Base-by-base conservation (phyloP, 2,888 invertebrate species). In the Agonopterix heracliana region DNA sequence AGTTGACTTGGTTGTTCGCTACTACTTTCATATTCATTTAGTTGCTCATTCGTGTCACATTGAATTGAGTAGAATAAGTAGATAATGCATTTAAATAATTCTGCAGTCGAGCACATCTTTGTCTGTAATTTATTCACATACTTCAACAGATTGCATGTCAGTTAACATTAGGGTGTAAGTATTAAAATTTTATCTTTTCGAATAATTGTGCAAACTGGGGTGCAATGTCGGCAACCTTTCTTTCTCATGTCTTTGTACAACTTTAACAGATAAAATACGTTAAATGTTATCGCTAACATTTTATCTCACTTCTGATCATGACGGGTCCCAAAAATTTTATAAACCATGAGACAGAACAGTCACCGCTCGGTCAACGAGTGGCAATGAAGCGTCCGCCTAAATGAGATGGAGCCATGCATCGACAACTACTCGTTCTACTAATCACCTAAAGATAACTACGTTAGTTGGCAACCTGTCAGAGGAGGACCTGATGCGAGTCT, bases 371-470 rank as follows among this genome's bases (percentile, higher is more conserved):
- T 76, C 74, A 80, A 78, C 79, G 74, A 80, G 77, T 78, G 81
- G 70, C 70, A 66, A 73, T 74, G 72, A 80, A 79, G 82, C 83
- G 74, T 75, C 79, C 67, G 80, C 81, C 78, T 81, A 78, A 77
- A 80, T 78, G 74, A 74, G 57, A 54, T 48, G 54, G 53, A 56
- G 54, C 57, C 5, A 0, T 34, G n/a, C 45, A 44, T 45, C 47
- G 36, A 42, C 44, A 47, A 46, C 9, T 9, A 26, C 40, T 40
- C 9, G 26, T 7, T 7, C 7, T 7, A 26, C 26, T 26, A 26
- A 26, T 26, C 26, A 26, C 26, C 26, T 26, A 26, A 26, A 5
- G 26, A 7, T 26, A 26, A 26, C 26, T 26, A 26, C 26, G 5
- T 26, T 26, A 26, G 26, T 26, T 26, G 26, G 26, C 26, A 26